Base-by-base conservation (phyloP, 2,888 invertebrate genomes). In the Eutolmus rufibarbis region DNA sequence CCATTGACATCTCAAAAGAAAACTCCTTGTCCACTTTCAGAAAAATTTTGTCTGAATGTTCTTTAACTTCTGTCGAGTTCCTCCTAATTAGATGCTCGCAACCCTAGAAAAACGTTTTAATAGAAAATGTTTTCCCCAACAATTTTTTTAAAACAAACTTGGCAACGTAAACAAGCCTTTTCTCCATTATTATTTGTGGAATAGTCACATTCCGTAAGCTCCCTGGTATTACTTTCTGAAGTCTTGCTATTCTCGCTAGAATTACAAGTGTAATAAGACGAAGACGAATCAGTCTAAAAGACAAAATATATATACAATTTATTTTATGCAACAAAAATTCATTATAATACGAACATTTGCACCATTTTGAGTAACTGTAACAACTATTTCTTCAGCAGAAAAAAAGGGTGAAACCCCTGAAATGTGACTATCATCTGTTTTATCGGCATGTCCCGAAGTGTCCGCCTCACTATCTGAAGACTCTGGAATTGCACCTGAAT, bases 381-480 rank as follows among this genome's bases (percentile, higher is more conserved):
- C 89, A 81, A 92, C 91, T 16, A 95, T 93, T 90, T 95, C 95
- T 88, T 95, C 96, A 5, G 95, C 95, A 85, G 96, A 96, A 90
- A 95, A 94, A 90, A 96, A 96, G 0, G 96, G 95, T 86, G 95
- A 95, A 19, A 96, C 94, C 0, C 97, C 97, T 34, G 97, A 96
- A 88, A 97, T 93, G 89, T 92, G 92, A 86, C 93, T 94, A 85
- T 93, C 93, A 90, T 93, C 92, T 12, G 89, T 90, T 88, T 91
- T 91, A 31, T 92, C 92, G 0, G 90, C 90, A 28, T 91, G 91
- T 0, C 90, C 88, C 7, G 92, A 92, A 0, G 91, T 90, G 86
- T 92, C 93, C 3, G 91, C 91, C 89, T 93, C 93, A 87, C 92
- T 92, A 88, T 93, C 93, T 1, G 92, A 91, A 2, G 91, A 91